phyloP scores from a whole-genome alignment of 2,888 invertebrate genomes.

The Melikaiella ostensackeni region DNA sequence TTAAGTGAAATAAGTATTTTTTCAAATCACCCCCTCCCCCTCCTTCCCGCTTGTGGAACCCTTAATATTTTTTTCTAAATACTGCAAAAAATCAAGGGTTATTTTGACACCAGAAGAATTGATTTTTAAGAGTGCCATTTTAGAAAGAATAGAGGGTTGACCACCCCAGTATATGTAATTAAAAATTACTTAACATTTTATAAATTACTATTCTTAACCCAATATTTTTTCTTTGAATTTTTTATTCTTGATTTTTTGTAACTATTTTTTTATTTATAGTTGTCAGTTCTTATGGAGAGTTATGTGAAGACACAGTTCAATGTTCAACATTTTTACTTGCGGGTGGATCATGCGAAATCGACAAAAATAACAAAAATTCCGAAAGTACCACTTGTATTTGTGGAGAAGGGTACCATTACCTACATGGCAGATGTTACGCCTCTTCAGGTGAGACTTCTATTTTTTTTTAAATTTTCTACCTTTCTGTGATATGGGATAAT shows the following conservation, averaged over 20 bases:
- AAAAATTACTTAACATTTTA: too few relatives aligned
- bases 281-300: slow-evolving; percentile 56
- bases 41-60: too few relatives aligned
- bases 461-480: not conserved
- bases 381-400: slow-evolving; percentile 59
- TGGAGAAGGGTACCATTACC: slow-evolving; percentile 63
- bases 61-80: too few relatives aligned
- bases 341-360: slow-evolving; percentile 59
- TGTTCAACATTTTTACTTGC: slow-evolving; percentile 60
- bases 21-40: too few relatives aligned
- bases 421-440: slow-evolving; percentile 64
- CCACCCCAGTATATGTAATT: too few relatives aligned
- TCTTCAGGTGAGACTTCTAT: slow-evolving; percentile 58
- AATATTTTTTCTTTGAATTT: not conserved
- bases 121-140: too few relatives aligned
- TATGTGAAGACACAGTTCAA: slow-evolving; percentile 63
- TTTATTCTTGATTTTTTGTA: not conserved
- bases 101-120: too few relatives aligned
- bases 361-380: not conserved
- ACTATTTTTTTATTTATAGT: slow-evolving; percentile 50
- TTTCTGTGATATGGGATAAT: not conserved
- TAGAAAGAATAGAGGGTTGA: too few relatives aligned
- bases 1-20: too few relatives aligned
- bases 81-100: too few relatives aligned
- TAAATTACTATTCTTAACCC: too few relatives aligned